Conservation (phyloP, 2,888 invertebrate genomes). For the Melanostoma scalare region DNA sequence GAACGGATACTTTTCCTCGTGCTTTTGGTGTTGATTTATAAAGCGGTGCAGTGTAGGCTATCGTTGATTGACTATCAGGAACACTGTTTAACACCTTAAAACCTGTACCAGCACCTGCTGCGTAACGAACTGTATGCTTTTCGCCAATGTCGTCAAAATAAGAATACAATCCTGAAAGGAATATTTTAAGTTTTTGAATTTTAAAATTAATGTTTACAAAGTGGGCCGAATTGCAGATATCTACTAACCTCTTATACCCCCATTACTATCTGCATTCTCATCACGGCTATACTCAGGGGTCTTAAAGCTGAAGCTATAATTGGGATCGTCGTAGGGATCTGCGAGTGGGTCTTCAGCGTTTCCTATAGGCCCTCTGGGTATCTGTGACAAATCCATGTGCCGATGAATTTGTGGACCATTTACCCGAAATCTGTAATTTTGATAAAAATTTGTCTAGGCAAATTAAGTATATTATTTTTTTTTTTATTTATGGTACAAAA, state of each 20-base stretch:
- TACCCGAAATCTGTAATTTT: constrained; percentile 85
- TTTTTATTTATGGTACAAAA: no score
- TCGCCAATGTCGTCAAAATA: constrained; percentile 90
- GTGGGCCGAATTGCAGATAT: no score
- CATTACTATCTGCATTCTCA: constrained; percentile 86
- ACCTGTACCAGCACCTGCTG: constrained; percentile 89
- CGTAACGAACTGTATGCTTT: constrained; percentile 88
- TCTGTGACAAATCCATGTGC: constrained; percentile 88
- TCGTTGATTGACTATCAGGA: constrained; percentile 85
- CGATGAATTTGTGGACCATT: constrained; percentile 89
- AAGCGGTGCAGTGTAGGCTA: constrained; percentile 86
- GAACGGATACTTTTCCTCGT: constrained; percentile 88
- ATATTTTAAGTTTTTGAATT: no score
- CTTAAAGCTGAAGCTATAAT: constrained; percentile 87
- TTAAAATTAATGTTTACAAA: background rate
- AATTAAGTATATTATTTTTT: no score
- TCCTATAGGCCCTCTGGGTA: constrained; percentile 86
- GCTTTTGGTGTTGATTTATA: constrained; percentile 86
- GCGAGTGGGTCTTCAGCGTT: constrained; percentile 88
- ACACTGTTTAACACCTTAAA: constrained; percentile 90
- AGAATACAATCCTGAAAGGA: constrained; percentile 85
- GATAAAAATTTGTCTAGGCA: background rate
- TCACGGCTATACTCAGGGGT: constrained; percentile 87
- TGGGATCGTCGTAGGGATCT: constrained; percentile 90
- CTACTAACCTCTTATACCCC: constrained; percentile 85